phyloP scores from a whole-genome alignment of 1,140 invertebrate species.

The Drosophila mojavensis region DNA sequence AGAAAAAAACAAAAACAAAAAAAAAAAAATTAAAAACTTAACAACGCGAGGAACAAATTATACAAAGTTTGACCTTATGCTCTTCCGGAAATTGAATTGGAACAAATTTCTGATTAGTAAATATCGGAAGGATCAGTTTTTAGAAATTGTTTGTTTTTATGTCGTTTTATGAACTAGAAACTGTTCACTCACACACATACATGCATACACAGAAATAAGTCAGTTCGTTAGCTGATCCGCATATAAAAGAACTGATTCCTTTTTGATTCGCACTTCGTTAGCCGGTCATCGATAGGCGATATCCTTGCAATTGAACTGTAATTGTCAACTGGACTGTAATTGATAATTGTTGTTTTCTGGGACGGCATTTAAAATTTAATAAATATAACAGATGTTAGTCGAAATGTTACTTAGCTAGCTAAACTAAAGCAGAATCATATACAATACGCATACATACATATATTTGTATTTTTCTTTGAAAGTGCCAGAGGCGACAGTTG shows the following conservation, averaged over 20 bases:
- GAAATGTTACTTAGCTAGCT: conserved; percentile 40
- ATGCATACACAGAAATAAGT: too few species aligned
- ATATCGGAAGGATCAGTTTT: too few species aligned
- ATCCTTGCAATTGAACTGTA: neutral
- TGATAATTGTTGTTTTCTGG: neutral
- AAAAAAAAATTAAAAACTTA: conserved; percentile 46
- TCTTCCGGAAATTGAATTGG: conserved; percentile 10
- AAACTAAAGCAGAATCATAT: conserved; percentile 18
- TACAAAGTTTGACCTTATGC: conserved; percentile 18
- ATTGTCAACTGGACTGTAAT: neutral
- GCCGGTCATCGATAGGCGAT: neutral
- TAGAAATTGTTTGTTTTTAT: neutral
- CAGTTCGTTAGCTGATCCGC: too few species aligned
- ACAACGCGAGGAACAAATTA: conserved; percentile 27
- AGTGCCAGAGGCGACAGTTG: neutral
- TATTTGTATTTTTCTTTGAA: conserved; percentile 25
- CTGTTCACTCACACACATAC: neutral
- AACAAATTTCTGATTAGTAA: too few species aligned
- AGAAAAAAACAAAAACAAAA: conserved; percentile 24
- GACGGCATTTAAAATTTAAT: conserved; percentile 1
- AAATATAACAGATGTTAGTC: conserved; percentile 19
- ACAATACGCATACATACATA: too few species aligned
- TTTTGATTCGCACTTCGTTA: conserved; percentile 3
- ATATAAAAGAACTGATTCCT: too few species aligned
- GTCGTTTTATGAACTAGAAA: neutral